Base-by-base conservation (phyloP, 2,888 invertebrate species). In the Agriopis aurantiaria region DNA sequence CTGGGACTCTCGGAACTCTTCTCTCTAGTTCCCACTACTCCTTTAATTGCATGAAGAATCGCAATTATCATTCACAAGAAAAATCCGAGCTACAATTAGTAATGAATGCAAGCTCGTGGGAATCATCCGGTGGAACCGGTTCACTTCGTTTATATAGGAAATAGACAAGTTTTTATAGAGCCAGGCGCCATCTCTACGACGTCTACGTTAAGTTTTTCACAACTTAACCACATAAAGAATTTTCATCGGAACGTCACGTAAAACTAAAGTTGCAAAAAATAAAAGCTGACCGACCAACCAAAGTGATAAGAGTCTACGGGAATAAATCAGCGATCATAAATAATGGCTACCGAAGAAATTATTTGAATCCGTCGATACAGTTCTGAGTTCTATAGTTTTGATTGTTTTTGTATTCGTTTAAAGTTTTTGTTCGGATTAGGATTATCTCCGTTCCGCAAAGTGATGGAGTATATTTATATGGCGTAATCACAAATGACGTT, bases 51-150 rank as follows among this genome's bases (percentile, higher is more conserved):
- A 55, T 11, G 12, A 33, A 63, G 70, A 63, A 66, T 49, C 12
- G 17, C 57, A 65, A 60, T 59, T 59, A 59, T 71, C 63, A 45
- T 55, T 63, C 45, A 63, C 66, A 51, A 71, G 70, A 71, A 70
- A 66, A 59, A 71, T 71, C 70, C 53, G 60, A 63, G 69, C 65
- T 43, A 51, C 63, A 71, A 71, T 71, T 71, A 71, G 70, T 40
- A 66, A 67, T 71, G 41, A 70, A 62, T 64, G 58, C 56, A 23
- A 55, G 14, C 23, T 63, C 77, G 77, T 77, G 77, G 74, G 77
- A 77, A 77, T 52, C 23, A 14, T 62, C 63, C 57, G 68, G 65
- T 43, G 14, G 33, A 62, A 71, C 74, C 69, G 67, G 75, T 75
- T 74, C 41, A n/a, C 64, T 68, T 71, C 64, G 17, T 23, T 23